Conservation (phyloP, 2,113 vertebrate genomes). For the Mystacornis crossleyi region DNA sequence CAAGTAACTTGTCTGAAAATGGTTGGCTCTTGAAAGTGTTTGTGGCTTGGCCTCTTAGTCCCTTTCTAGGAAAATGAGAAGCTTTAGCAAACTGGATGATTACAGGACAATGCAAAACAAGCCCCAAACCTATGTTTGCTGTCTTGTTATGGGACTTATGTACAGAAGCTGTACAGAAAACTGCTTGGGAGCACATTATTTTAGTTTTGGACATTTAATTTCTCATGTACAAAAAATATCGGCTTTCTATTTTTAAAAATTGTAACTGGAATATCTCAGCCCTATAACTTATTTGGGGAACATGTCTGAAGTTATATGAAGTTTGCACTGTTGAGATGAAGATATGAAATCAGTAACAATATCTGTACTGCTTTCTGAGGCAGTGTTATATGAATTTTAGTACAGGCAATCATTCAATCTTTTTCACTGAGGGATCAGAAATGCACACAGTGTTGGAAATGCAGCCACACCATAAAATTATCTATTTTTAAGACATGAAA, state of each 20-base stretch:
- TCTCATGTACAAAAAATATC: not conserved
- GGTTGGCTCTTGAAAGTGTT: not conserved
- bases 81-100: not conserved
- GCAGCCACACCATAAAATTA: not conserved
- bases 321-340: not conserved
- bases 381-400: not conserved
- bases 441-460: not conserved
- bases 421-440: not conserved
- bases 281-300: not conserved
- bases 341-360: not conserved
- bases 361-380: not conserved
- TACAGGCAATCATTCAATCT: accelerated
- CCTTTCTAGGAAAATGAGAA: conserved; percentile 35
- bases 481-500: not conserved
- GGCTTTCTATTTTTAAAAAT: not conserved
- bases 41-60: not conserved
- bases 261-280: not conserved
- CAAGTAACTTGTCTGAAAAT: not conserved
- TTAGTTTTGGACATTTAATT: not conserved
- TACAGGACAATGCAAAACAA: not conserved
- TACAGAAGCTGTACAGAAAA: not conserved
- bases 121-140: not conserved
- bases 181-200: not conserved
- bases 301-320: not conserved
- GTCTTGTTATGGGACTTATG: not conserved